Percentiles rank a stretch among this genome's conserved stretches.
Evolutionary conservation across 2,888 invertebrate species (phyloP).

Genomic region (Coleophora flavipennella): DNA sequence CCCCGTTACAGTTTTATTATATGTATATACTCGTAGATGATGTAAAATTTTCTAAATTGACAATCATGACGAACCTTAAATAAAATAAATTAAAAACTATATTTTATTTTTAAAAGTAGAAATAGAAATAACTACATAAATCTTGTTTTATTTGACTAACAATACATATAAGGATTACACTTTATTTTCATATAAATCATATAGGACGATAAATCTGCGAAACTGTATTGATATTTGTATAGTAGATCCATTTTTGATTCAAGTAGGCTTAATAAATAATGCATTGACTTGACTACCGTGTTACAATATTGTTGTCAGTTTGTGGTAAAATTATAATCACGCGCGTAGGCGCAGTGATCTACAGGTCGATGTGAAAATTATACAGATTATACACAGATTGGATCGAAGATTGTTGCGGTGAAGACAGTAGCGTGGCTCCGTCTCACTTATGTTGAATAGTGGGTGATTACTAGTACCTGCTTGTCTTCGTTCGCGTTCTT

Average conservation of each 20-base stretch:
- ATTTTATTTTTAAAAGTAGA: background rate
- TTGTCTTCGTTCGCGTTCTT: too few species aligned
- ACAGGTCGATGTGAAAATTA: conserved; percentile 27
- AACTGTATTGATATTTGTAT: conserved; percentile 16
- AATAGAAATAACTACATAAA: conserved; percentile 1
- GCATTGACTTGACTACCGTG: conserved; percentile 35
- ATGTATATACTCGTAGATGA: too few species aligned
- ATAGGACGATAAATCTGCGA: conserved; percentile 22
- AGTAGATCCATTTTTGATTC: conserved; percentile 31
- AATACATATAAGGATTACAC: conserved; percentile 14
- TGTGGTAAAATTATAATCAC: conserved; percentile 7
- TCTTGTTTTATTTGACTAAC: background rate
- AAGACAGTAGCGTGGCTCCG: too few species aligned
- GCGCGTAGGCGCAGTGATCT: conserved; percentile 30
- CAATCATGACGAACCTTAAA: too few species aligned
- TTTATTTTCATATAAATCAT: conserved; percentile 6
- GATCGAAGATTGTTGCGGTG: too few species aligned
- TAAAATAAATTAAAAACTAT: background rate
- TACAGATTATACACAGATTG: background rate
- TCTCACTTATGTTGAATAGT: too few species aligned
- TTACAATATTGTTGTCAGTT: conserved; percentile 19
- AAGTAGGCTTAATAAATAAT: conserved; percentile 36
- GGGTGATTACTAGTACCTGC: too few species aligned
- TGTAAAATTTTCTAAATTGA: too few species aligned
- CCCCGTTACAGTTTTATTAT: too few species aligned